phyloP scores from a whole-genome alignment of 2,888 invertebrate genomes.

The Poecilus cupreus region DNA sequence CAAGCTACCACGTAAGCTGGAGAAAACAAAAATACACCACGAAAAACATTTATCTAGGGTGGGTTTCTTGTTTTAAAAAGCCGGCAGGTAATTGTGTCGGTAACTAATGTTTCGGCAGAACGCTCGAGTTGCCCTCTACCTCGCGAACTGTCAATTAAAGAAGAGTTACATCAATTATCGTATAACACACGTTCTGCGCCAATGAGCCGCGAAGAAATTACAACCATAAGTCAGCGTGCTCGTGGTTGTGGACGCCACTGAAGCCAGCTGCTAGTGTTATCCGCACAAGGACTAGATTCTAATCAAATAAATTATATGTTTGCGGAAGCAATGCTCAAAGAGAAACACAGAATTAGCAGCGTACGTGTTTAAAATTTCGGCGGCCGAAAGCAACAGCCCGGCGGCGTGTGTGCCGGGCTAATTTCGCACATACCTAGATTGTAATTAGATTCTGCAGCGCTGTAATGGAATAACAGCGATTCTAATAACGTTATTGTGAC shows the following conservation, averaged over 20 bases:
- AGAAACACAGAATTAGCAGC: constrained; percentile 31
- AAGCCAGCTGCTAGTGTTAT: background rate
- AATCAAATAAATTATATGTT: constrained; percentile 56
- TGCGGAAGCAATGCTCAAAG: constrained; percentile 22
- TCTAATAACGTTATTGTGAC: constrained; percentile 41
- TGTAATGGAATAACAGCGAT: constrained; percentile 37
- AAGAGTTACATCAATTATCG: constrained; percentile 58
- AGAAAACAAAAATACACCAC: constrained; percentile 6
- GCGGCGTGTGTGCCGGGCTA: constrained; percentile 6
- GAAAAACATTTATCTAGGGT: constrained; percentile 46
- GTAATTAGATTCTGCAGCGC: constrained; percentile 26
- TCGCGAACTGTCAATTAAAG: constrained; percentile 58
- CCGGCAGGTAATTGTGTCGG: constrained; percentile 47
- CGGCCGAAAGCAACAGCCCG: background rate
- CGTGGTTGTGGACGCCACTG: background rate
- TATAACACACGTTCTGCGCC: constrained; percentile 49
- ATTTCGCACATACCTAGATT: constrained; percentile 35
- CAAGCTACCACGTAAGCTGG: constrained; percentile 10
- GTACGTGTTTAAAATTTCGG: constrained; percentile 51
- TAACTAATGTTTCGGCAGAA: constrained; percentile 48
- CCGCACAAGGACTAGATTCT: constrained; percentile 37
- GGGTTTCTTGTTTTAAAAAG: constrained; percentile 48
- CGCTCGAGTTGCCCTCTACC: constrained; percentile 27
- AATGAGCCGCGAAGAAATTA: constrained; percentile 50
- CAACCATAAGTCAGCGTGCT: constrained; percentile 51